These are phyloP conservation scores for Papilio aristodemus DNA, from an alignment of 1,140 invertebrate genomes.

Conservation along the genomic window DNA sequence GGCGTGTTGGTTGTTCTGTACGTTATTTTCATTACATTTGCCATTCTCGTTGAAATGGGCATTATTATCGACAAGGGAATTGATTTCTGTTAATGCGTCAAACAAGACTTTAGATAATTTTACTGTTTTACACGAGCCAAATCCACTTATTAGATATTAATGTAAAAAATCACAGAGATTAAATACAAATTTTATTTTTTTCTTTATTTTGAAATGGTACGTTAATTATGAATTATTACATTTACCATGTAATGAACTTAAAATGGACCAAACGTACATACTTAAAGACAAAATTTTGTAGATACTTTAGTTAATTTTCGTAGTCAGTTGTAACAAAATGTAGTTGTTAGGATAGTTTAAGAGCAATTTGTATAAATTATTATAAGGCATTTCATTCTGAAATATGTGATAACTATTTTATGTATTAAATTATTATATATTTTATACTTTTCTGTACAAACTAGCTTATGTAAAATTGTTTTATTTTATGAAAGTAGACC, in stretches of 20 bases:
- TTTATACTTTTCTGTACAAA: slow-evolving; percentile 9
- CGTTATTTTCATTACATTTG: slow-evolving; percentile 82
- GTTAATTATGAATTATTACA: no score
- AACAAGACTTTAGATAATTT: background rate
- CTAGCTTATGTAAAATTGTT: background rate
- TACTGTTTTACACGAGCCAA: background rate
- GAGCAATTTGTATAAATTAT: background rate
- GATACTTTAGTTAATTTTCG: background rate
- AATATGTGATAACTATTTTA: slow-evolving; percentile 25
- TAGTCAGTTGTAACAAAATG: background rate
- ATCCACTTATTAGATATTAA: background rate
- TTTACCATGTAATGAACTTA: no score
- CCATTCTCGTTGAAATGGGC: slow-evolving; percentile 72
- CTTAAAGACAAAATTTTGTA: background rate
- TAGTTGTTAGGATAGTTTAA: background rate
- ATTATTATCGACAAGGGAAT: slow-evolving; percentile 56
- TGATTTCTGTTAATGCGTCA: slow-evolving; percentile 26
- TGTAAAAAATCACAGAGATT: no score
- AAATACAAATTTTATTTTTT: no score
- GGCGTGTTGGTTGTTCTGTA: slow-evolving; percentile 82
- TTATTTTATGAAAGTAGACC: background rate
- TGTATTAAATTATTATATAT: slow-evolving; percentile 7
- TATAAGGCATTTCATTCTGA: slow-evolving; percentile 19
- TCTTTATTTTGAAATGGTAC: no score
- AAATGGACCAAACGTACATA: no score